Conservation (phyloP, 2,797 vertebrate species). For the Pangasius krempfi region DNA sequence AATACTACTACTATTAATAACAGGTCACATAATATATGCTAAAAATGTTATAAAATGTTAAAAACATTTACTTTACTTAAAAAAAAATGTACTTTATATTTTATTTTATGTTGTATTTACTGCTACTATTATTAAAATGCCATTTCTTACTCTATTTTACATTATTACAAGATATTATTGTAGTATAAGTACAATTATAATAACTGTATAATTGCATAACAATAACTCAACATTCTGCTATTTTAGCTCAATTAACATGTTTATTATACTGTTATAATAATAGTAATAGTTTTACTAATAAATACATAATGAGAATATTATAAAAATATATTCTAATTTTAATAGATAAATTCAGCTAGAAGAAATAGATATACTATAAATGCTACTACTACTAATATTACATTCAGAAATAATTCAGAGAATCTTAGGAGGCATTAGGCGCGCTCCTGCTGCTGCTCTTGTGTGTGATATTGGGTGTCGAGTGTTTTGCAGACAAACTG, state of each 20-base stretch:
- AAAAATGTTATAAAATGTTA: neutral
- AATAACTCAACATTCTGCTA: too few relatives aligned
- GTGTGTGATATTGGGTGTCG: constrained; percentile 63
- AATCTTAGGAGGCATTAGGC: constrained; percentile 52
- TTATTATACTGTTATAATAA: neutral
- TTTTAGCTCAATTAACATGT: neutral
- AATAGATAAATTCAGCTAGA: neutral
- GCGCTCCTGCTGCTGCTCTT: constrained; percentile 21
- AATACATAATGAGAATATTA: neutral
- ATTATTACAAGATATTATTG: neutral
- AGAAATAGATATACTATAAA: neutral
- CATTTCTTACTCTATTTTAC: neutral
- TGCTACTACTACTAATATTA: neutral
- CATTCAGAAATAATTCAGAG: neutral
- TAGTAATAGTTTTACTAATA: neutral
- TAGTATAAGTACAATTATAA: neutral
- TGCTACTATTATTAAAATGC: neutral
- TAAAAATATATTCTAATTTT: neutral
- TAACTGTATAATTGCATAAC: neutral
- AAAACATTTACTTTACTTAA: too few relatives aligned
- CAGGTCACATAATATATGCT: neutral
- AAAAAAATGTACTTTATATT: neutral
- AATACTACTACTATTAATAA: neutral
- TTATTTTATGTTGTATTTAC: neutral
- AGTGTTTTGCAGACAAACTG: constrained; percentile 58